Evolutionary conservation across 1,140 invertebrate species (phyloP), one percentile per base, ranked within the genome.

Genomic region (Xylocopa sonorina): DNA sequence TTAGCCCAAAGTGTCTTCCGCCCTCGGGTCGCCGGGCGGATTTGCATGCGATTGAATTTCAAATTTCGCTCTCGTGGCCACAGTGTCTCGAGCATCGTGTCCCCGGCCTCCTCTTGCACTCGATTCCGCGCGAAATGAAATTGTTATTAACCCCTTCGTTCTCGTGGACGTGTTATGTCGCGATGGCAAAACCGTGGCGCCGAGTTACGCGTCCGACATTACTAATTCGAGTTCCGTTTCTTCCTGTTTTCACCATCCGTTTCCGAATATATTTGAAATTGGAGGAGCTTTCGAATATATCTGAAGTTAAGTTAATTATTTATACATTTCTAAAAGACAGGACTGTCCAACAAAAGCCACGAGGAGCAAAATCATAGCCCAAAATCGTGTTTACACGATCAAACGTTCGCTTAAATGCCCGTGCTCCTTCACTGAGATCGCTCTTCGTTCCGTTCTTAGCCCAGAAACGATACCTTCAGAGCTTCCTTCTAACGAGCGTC

Each of bases 31-130:
- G n/a, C n/a, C 41, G 21, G 34, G 60, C 60, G 63, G 78, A 90
- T 91, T 90, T 90, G 89, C 89, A 90, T 90, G 82, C 86, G 78
- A 88, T 91, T 91, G 89, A 90, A 90, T 90, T 91, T 90, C 84
- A 90, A 90, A 90, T 88, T 81, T 67, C 84, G 81, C 73, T 79
- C 83, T 50, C 88, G 81, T 58, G 69, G 69, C 18, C 38, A 34
- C 77, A 46, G 21, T 53, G 63, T 71, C 76, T 88, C 55, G 84
- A 90, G 88, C 84, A 83, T 21, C 53, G 18, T 29, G 2, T 21
- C 24, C 29, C 27, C 5, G 12, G 64, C 21, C 55, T 46, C 69
- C 27, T 46, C 69, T 29, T 29, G 32, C 76, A 43, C 34, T 53
- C 76, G 10, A 72, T 46, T 0, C 68, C 29, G 57, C 57, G 55